Conservation (phyloP, 2,888 invertebrate genomes). For the Timema podura region DNA sequence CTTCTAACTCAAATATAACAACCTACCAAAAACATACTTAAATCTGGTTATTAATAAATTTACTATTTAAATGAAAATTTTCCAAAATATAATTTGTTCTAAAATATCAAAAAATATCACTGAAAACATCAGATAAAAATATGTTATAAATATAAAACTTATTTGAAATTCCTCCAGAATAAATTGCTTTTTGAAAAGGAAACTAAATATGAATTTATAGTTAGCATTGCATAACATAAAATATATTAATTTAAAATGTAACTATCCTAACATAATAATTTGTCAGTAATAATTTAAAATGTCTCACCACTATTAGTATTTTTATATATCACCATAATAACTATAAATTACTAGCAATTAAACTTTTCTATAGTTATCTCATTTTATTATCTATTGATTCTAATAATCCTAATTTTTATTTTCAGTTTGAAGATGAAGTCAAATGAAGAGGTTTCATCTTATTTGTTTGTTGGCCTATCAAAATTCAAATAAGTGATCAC, state of each 20-base stretch:
- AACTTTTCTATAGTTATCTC: neutral
- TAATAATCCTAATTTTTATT: neutral
- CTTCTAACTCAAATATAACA: constrained; percentile 6
- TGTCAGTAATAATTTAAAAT: neutral
- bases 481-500: too few species aligned
- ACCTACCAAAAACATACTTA: constrained; percentile 15
- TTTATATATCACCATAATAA: neutral
- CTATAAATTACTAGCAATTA: neutral
- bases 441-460: too few species aligned
- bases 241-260: neutral
- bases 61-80: constrained; percentile 16
- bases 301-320: neutral
- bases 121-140: constrained; percentile 14
- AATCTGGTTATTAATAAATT: neutral
- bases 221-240: constrained; percentile 27
- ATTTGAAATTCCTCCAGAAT: constrained; percentile 20
- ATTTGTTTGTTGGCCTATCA: too few species aligned
- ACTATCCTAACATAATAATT: too few species aligned
- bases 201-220: constrained; percentile 28
- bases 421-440: constrained; percentile 5
- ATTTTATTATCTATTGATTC: neutral
- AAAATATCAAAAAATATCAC: constrained; percentile 11
- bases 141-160: constrained; percentile 21
- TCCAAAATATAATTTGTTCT: constrained; percentile 11
- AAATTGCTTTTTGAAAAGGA: constrained; percentile 19